A percentile compares a stretch with the other conserved stretches of the same genome.
Evolutionary conservation across 2,797 vertebrate species (phyloP).

Genomic region (Acanthis flammea): DNA sequence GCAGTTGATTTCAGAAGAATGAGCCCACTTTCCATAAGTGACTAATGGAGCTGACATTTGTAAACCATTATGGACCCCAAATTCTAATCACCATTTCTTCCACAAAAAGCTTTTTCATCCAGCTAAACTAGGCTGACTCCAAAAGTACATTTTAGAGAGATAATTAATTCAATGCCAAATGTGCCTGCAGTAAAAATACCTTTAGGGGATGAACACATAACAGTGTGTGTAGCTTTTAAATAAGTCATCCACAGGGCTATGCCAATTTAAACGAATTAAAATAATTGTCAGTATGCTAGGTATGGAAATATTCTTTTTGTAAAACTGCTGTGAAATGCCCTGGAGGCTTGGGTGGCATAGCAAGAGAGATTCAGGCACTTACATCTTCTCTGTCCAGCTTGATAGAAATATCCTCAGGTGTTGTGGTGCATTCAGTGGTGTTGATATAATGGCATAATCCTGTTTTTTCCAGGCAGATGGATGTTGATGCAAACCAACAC

Average conservation of each 20-base stretch:
- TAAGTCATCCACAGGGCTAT: slow-evolving; percentile 51
- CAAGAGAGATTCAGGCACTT: neutral
- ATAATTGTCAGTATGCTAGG: slow-evolving; percentile 61
- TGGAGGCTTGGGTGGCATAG: slow-evolving; percentile 19
- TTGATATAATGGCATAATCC: neutral
- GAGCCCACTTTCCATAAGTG: slow-evolving; percentile 12
- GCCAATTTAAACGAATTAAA: slow-evolving; percentile 69
- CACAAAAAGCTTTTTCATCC: slow-evolving; percentile 47
- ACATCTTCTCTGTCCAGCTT: neutral
- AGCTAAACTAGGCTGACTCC: slow-evolving; percentile 43
- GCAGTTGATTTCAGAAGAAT: slow-evolving; percentile 48
- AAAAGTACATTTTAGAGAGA: slow-evolving; percentile 53
- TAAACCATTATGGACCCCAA: slow-evolving; percentile 55
- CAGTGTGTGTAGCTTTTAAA: slow-evolving; percentile 62
- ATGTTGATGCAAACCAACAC: neutral
- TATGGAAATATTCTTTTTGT: slow-evolving; percentile 53
- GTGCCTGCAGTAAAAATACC: slow-evolving; percentile 66
- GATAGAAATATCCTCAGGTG: slow-evolving; percentile 24
- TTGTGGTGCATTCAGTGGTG: neutral
- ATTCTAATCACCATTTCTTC: slow-evolving; percentile 57
- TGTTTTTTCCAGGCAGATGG: neutral
- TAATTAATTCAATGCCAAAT: slow-evolving; percentile 68
- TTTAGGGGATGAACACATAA: slow-evolving; percentile 66
- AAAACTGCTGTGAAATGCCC: slow-evolving; percentile 29
- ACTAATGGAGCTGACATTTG: slow-evolving; percentile 59